Percentiles rank a stretch among this genome's conserved stretches.
These are phyloP conservation scores for Sebastes oblongus DNA, from an alignment of 2,797 vertebrate species.

Conservation along the genomic window DNA sequence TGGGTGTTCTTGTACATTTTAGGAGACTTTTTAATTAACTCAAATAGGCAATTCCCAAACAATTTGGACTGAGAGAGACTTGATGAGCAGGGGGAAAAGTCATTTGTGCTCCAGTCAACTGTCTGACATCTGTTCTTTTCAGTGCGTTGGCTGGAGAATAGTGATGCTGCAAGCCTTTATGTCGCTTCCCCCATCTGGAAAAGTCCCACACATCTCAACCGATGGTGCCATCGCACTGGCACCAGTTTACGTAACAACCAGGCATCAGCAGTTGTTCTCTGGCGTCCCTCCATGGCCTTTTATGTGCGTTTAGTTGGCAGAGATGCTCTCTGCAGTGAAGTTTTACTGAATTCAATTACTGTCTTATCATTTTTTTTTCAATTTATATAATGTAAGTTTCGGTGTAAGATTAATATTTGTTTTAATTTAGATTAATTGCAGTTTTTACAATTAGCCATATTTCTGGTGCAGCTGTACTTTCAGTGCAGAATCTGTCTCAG, in stretches of 20 bases:
- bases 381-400: not conserved
- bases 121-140: conserved; percentile 40
- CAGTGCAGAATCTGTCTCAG: too few species aligned
- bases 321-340: not conserved
- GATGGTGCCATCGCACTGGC: conserved; percentile 7
- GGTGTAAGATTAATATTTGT: not conserved
- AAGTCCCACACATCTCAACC: conserved; percentile 11
- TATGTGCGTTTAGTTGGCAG: conserved; percentile 4
- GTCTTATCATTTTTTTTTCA: not conserved
- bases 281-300: conserved; percentile 9
- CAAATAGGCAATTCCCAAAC: not conserved
- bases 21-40: not conserved
- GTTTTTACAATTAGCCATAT: not conserved
- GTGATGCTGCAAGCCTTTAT: conserved; percentile 17
- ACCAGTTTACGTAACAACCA: conserved; percentile 17
- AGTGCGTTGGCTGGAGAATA: conserved; percentile 10
- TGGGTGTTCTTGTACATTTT: not conserved
- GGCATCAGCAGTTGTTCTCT: conserved; percentile 14
- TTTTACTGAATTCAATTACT: not conserved
- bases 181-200: conserved; percentile 16
- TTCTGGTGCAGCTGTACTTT: not conserved
- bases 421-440: not conserved
- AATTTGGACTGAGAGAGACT: not conserved
- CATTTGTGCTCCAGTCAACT: conserved; percentile 17
- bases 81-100: not conserved